Conservation (phyloP, 2,113 vertebrate genomes). For the Cryptomyrus ogoouensis region DNA sequence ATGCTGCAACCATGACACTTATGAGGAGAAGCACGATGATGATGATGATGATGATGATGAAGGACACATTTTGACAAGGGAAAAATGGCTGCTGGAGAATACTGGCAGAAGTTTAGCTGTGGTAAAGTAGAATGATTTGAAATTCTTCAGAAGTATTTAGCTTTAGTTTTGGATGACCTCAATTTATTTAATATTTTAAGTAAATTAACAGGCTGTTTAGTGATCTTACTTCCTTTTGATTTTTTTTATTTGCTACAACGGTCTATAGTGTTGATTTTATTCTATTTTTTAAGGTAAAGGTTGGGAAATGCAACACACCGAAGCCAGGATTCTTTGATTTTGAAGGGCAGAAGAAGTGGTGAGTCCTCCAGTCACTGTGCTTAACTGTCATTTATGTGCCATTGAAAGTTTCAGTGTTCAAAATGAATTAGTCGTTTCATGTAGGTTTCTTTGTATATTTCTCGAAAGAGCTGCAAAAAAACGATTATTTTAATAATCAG, state of each 20-base stretch:
- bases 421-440: not conserved
- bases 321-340: conserved; percentile 97
- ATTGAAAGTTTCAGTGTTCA: not conserved
- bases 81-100: not conserved
- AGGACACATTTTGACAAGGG: not conserved
- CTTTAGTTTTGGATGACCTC: not conserved
- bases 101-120: not conserved
- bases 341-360: conserved; percentile 98
- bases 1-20: not conserved
- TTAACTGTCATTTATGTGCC: not conserved
- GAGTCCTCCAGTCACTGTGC: conserved; percentile 40
- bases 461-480: not conserved
- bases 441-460: not conserved
- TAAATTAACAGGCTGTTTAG: not conserved
- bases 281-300: conserved; percentile 70
- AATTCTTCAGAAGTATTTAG: not conserved
- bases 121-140: not conserved
- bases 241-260: not conserved
- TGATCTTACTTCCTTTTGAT: not conserved
- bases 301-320: conserved; percentile 82
- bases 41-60: not conserved
- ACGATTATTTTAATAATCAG: not conserved
- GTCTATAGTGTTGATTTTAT: not conserved
- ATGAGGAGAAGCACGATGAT: not conserved
- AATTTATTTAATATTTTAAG: not conserved